A percentile compares a stretch with the other conserved stretches of the same genome.
phyloP scores from a whole-genome alignment of 1,140 invertebrate species.

The Bombus ignitus region DNA sequence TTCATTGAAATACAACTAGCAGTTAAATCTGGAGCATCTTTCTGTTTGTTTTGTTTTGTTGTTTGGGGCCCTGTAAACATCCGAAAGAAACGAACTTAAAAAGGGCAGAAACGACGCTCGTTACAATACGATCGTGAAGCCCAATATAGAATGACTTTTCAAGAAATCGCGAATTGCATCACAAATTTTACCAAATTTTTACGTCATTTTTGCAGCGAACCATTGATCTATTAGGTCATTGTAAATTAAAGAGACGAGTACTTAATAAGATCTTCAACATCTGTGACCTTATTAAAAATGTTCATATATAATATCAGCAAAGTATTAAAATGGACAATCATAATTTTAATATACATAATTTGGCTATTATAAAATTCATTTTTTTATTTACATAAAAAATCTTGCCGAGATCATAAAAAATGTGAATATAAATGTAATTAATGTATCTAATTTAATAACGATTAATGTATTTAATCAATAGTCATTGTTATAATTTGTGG shows the following conservation, averaged over 20 bases:
- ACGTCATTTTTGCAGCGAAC: neutral
- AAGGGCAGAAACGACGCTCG: neutral
- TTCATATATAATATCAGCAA: too few relatives aligned
- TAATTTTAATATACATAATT: too few relatives aligned
- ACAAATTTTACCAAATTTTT: neutral
- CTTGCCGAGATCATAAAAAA: too few relatives aligned
- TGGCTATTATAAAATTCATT: too few relatives aligned
- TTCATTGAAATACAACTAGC: conserved; percentile 24
- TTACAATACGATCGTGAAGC: neutral
- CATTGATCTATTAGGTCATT: neutral
- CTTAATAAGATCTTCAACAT: neutral
- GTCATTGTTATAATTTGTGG: too few relatives aligned
- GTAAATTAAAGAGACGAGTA: neutral
- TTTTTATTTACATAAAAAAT: too few relatives aligned
- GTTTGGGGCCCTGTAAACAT: too few relatives aligned
- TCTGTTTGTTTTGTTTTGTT: neutral
- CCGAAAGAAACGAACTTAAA: neutral
- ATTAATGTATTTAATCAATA: too few relatives aligned
- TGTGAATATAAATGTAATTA: too few relatives aligned
- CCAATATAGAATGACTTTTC: neutral
- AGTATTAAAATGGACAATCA: too few relatives aligned
- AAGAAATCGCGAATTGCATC: neutral
- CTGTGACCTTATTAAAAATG: neutral
- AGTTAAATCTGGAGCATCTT: conserved; percentile 49
- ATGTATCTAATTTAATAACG: too few relatives aligned